Conservation (phyloP, 2,113 vertebrate genomes). For the Machaerirhynchus nigripectus region DNA sequence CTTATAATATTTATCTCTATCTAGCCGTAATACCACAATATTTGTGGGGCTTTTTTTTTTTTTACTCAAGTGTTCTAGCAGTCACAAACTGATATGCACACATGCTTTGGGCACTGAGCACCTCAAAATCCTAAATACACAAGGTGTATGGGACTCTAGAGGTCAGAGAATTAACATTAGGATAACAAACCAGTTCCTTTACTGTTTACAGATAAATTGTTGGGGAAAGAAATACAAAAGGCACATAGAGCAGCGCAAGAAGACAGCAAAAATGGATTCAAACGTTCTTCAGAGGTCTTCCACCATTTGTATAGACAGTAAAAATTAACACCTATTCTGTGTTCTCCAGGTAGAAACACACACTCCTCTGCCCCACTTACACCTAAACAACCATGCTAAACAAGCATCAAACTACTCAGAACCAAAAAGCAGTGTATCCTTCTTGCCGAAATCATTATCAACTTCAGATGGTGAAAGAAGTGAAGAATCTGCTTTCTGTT, state of each 20-base stretch:
- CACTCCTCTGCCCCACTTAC: background rate
- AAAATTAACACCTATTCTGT: background rate
- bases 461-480: background rate
- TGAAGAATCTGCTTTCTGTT: background rate
- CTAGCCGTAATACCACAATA: background rate
- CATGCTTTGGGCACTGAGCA: background rate
- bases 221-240: background rate
- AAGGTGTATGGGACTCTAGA: background rate
- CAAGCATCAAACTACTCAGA: background rate
- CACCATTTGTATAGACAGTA: background rate
- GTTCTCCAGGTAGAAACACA: background rate
- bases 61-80: background rate
- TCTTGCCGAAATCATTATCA: background rate
- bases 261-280: background rate
- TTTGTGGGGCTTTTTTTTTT: background rate
- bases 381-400: background rate
- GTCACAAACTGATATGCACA: background rate
- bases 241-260: background rate
- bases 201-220: background rate
- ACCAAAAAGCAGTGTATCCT: background rate
- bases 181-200: background rate
- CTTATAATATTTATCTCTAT: background rate
- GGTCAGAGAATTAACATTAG: background rate
- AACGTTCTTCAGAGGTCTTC: background rate
- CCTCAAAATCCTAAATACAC: background rate